These are phyloP conservation scores for Leucozona laternaria DNA, from an alignment of 2,888 invertebrate genomes.

Conservation along the genomic window DNA sequence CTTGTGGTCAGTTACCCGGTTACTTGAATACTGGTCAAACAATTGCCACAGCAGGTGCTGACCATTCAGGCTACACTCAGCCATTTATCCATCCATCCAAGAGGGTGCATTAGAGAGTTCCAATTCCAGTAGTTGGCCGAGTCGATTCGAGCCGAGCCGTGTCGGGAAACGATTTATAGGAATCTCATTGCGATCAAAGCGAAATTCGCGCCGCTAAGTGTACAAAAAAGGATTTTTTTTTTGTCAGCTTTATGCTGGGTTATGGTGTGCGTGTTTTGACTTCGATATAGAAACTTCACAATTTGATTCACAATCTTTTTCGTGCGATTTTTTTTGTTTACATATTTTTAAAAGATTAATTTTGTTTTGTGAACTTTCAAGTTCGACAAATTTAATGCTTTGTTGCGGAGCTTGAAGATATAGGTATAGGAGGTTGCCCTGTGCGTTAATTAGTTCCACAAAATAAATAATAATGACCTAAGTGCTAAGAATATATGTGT, in stretches of 20 bases:
- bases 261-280: conserved; percentile 23
- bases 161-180: conserved; percentile 64
- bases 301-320: conserved; percentile 43
- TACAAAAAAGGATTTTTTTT: not conserved
- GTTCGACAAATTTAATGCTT: conserved; percentile 52
- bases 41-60: conserved; percentile 64
- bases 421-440: not conserved
- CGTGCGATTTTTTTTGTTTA: conserved; percentile 38
- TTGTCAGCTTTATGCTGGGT: conserved; percentile 8
- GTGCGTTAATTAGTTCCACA: conserved; percentile 32
- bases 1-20: conserved; percentile 83
- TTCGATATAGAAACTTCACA: conserved; percentile 31
- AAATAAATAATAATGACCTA: conserved; percentile 16
- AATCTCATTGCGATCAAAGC: conserved; percentile 48
- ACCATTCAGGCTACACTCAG: conserved; percentile 55
- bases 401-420: not conserved
- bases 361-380: conserved; percentile 53
- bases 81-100: conserved; percentile 47
- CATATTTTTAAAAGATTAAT: conserved; percentile 24
- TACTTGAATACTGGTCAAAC: conserved; percentile 81
- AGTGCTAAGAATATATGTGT: conserved; percentile 28
- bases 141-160: not conserved
- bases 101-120: conserved; percentile 53
- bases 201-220: conserved; percentile 16
- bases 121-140: conserved; percentile 50